These are phyloP conservation scores for Triplophysa yarkandensis DNA, from an alignment of 2,797 vertebrate genomes.

Conservation along the genomic window DNA sequence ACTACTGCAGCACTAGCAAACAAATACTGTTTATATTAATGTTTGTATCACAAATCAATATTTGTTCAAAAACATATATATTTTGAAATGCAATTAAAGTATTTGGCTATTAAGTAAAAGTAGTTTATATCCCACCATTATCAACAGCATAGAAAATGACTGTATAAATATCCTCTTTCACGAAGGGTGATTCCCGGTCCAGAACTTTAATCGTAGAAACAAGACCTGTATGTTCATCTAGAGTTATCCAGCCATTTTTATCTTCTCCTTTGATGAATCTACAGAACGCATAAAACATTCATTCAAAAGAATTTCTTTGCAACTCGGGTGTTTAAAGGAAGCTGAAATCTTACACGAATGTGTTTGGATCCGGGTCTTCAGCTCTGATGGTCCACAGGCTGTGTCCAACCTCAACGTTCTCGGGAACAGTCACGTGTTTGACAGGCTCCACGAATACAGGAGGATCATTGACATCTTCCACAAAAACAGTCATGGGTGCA, in stretches of 20 bases:
- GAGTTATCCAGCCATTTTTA: slow-evolving; percentile 56
- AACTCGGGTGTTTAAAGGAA: not conserved
- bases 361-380: slow-evolving; percentile 46
- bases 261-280: slow-evolving; percentile 56
- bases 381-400: slow-evolving; percentile 49
- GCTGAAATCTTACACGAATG: slow-evolving; percentile 39
- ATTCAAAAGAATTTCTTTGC: not conserved
- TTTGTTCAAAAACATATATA: too few relatives aligned
- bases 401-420: slow-evolving; percentile 49
- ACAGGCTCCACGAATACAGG: slow-evolving; percentile 36
- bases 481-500: slow-evolving; percentile 26
- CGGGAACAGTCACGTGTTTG: slow-evolving; percentile 39
- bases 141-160: slow-evolving; percentile 55
- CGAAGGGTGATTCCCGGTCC: slow-evolving; percentile 60
- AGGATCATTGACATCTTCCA: slow-evolving; percentile 55
- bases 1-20: too few relatives aligned
- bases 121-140: slow-evolving; percentile 61
- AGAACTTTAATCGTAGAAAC: slow-evolving; percentile 50
- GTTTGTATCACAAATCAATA: not conserved
- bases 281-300: not conserved
- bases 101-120: slow-evolving; percentile 55
- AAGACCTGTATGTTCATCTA: slow-evolving; percentile 58
- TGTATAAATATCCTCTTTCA: slow-evolving; percentile 53
- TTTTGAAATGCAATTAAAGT: too few relatives aligned
- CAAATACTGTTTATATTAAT: too few relatives aligned